These are phyloP conservation scores for Mustela nigripes DNA, from an alignment of 2,113 vertebrate genomes.

Conservation along the genomic window DNA sequence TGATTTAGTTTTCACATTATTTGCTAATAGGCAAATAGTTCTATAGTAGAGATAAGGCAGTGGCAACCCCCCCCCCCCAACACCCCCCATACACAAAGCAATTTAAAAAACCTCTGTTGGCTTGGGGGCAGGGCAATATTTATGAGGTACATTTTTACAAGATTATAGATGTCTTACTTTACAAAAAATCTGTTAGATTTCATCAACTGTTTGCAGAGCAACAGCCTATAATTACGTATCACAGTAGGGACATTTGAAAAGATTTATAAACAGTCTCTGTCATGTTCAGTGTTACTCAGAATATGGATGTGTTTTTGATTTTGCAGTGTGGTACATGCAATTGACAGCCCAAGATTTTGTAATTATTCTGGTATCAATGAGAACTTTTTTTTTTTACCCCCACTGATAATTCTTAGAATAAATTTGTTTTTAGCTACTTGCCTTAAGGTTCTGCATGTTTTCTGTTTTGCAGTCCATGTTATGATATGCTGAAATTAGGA, in stretches of 20 bases:
- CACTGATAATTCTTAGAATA: conserved; percentile 14
- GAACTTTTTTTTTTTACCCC: not conserved
- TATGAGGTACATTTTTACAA: conserved; percentile 40
- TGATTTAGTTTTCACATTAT: not conserved
- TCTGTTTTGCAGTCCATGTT: conserved; percentile 41
- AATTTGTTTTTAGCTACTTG: conserved; percentile 48
- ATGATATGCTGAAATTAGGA: conserved; percentile 71
- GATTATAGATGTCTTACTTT: conserved; percentile 20
- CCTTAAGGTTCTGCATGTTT: conserved; percentile 59
- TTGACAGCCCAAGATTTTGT: conserved; percentile 53
- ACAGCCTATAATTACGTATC: conserved; percentile 43
- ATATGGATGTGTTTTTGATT: conserved; percentile 24
- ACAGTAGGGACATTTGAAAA: conserved; percentile 40
- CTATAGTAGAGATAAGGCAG: not conserved
- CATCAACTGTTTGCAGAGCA: not conserved
- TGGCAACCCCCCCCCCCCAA: not conserved
- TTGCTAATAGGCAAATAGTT: conserved; percentile 18
- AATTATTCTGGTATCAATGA: conserved; percentile 44
- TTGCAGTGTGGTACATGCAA: not conserved
- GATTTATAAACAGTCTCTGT: conserved; percentile 40
- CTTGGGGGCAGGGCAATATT: not conserved
- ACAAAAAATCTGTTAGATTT: conserved; percentile 43
- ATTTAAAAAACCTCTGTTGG: not conserved
- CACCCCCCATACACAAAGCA: not conserved
- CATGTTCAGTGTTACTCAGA: conserved; percentile 34